Evolutionary conservation across 1,140 invertebrate species (phyloP).

Genomic region (Brachionus angularis): DNA sequence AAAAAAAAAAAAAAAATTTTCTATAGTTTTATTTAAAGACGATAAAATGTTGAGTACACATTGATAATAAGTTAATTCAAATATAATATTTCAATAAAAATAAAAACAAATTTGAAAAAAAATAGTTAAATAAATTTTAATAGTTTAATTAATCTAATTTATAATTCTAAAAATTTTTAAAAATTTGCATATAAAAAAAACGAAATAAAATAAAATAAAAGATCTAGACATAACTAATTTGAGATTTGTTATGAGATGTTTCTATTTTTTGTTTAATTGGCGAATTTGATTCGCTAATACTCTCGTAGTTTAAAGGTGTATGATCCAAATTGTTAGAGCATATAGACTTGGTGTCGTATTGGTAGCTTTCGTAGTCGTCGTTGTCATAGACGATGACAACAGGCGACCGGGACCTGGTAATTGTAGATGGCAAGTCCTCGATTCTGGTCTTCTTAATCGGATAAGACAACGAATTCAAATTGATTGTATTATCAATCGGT

Average conservation of each 20-base stretch:
- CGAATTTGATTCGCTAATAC: conserved; percentile 22
- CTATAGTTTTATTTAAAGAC: no score
- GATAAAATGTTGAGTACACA: no score
- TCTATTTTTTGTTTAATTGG: background rate
- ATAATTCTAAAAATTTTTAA: background rate
- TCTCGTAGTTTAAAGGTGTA: conserved; percentile 15
- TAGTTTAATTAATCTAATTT: no score
- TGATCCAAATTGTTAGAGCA: conserved; percentile 6
- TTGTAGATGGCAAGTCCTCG: background rate
- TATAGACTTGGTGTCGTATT: background rate
- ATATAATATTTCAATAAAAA: no score
- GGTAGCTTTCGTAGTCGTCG: conserved; percentile 14
- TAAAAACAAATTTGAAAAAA: no score
- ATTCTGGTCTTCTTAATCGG: background rate
- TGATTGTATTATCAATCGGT: background rate
- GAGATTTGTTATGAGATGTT: conserved; percentile 12
- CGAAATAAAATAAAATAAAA: background rate
- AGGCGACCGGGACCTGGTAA: conserved; percentile 8
- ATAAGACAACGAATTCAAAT: background rate
- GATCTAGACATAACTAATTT: conserved; percentile 35
- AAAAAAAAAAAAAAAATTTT: no score
- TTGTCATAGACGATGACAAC: conserved; percentile 38
- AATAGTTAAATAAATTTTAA: no score
- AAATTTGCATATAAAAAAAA: background rate
- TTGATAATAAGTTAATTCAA: no score